Evolutionary conservation across 2,888 invertebrate genomes (phyloP).

Genomic region (Ectemnius lituratus): DNA sequence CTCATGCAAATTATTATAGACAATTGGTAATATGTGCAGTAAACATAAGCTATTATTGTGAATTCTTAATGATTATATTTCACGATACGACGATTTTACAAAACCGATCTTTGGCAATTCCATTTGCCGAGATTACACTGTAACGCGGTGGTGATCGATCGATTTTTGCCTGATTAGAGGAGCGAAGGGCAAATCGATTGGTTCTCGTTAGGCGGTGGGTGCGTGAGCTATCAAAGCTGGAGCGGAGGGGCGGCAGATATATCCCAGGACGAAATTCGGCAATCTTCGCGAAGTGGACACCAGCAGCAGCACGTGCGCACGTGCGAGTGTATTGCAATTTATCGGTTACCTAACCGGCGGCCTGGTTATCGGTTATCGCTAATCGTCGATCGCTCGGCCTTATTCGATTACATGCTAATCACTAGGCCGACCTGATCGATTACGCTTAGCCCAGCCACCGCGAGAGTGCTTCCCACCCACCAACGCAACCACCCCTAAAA

Average conservation of each 20-base stretch:
- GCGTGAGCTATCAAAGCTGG: background rate
- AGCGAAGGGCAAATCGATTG: background rate
- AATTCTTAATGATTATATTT: too few relatives aligned
- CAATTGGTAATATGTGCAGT: too few relatives aligned
- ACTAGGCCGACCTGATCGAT: slow-evolving; percentile 69
- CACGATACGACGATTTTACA: too few relatives aligned
- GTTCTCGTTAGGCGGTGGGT: background rate
- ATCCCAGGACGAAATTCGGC: slow-evolving; percentile 2
- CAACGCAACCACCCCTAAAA: too few relatives aligned
- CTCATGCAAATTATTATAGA: too few relatives aligned
- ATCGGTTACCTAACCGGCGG: slow-evolving; percentile 61
- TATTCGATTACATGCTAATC: slow-evolving; percentile 74
- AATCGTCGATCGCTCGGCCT: slow-evolving; percentile 72
- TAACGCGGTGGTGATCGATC: background rate
- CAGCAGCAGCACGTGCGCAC: slow-evolving; percentile 2
- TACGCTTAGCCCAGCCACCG: slow-evolving; percentile 59
- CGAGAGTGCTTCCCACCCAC: background rate
- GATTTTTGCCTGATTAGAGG: slow-evolving; percentile 1
- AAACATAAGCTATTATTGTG: too few relatives aligned
- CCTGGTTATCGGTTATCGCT: slow-evolving; percentile 70
- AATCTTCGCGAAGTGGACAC: slow-evolving; percentile 1
- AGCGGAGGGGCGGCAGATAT: background rate
- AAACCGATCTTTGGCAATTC: too few relatives aligned
- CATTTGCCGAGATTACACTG: too few relatives aligned
- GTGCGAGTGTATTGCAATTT: slow-evolving; percentile 62